Evolutionary conservation across 2,888 invertebrate species (phyloP).

Genomic region (Campopleginae sp.): DNA sequence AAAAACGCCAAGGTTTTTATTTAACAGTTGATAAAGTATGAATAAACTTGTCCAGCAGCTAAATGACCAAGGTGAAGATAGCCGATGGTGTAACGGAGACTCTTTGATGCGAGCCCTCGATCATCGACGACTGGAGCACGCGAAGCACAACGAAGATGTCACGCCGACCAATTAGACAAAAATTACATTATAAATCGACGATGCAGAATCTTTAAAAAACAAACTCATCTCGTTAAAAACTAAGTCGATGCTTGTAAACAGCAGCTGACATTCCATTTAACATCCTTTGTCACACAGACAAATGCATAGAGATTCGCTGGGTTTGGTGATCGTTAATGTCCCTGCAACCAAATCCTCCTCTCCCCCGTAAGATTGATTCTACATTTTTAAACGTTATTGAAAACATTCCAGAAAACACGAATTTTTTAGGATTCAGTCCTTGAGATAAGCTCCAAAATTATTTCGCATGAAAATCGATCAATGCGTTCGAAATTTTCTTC

Average conservation of each 20-base stretch:
- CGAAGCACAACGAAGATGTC: conserved; percentile 78
- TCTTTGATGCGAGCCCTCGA: conserved; percentile 26
- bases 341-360: conserved; percentile 73
- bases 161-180: conserved; percentile 56
- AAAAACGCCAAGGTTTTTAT: conserved; percentile 57
- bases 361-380: conserved; percentile 74
- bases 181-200: conserved; percentile 24
- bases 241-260: conserved; percentile 77
- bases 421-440: not conserved
- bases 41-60: conserved; percentile 84
- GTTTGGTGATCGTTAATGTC: conserved; percentile 81
- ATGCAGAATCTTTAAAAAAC: conserved; percentile 68
- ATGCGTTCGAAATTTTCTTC: not conserved
- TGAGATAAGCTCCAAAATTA: not conserved
- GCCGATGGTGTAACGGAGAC: conserved; percentile 68
- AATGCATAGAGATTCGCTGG: conserved; percentile 83
- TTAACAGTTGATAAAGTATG: conserved; percentile 81
- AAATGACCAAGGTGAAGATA: conserved; percentile 74
- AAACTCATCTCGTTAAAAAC: conserved; percentile 56
- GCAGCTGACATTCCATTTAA: conserved; percentile 81
- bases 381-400: conserved; percentile 57
- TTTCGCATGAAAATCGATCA: not conserved
- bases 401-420: not conserved
- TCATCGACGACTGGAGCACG: conserved; percentile 74
- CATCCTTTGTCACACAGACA: conserved; percentile 82